Base-by-base conservation (phyloP, 2,888 invertebrate genomes). In the Synanthedon formicaeformis region DNA sequence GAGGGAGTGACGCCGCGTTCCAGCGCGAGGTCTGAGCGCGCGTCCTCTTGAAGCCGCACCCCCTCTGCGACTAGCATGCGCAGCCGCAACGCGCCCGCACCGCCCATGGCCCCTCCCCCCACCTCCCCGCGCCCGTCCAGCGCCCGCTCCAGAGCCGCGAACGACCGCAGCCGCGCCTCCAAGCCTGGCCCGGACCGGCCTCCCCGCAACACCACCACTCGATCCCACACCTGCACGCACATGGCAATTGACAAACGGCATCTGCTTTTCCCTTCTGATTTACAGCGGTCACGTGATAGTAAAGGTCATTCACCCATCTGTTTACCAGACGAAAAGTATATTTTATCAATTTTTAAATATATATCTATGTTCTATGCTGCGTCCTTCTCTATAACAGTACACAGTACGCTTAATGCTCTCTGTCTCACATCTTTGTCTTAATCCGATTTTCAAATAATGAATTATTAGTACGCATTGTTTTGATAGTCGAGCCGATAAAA, bases 121-220 rank as follows among this genome's bases (percentile, higher is more conserved):
- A 64, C 62, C 5, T 91, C 90, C 0, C 90, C 88, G 66, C 91
- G 88, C 54, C 92, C 91, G 62, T 92, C 91, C 51, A 92, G 72
- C 0, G 90, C 83, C 27, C 88, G 87, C 58, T 92, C 92, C 1
- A 91, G 75, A 2, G 91, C 80, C 40, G 89, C 89, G 71, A 91
- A 92, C 14, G 90, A 90, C 55, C 93, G 93, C 76, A 92, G 89
- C 0, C 92, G 90, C 0, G 84, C 80, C 59, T 93, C 92, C 60
- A 92, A 57, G 8, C 90, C 89, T 1, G 88, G 56, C 0, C 71
- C 69, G 1, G 67, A 59, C 78, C 90, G 80, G 76, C 65, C 55
- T 0, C 76, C 75, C 55, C 73, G 73, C 53, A 73, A 58, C 41
- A 76, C 68, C 11, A 81, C 66, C 4, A 82, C 61, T 89, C 88